Conservation (phyloP, 2,888 invertebrate species). For the Abrostola triplasia region DNA sequence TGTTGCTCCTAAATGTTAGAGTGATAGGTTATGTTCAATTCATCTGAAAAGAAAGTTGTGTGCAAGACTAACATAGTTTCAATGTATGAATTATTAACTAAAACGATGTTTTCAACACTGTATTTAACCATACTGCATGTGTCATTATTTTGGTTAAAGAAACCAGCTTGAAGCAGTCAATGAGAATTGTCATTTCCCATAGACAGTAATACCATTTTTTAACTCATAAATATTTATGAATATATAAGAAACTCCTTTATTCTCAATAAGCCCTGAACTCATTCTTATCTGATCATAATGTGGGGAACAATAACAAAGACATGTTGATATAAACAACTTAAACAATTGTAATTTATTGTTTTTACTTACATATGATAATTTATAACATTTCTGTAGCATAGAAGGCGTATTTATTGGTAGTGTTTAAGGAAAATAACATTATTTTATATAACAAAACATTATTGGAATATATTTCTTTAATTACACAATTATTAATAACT, state of each 20-base stretch:
- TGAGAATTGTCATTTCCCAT: constrained; percentile 23
- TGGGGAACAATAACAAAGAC: constrained; percentile 29
- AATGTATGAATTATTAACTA: neutral
- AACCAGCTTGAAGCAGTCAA: neutral
- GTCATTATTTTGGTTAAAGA: neutral
- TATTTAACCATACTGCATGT: neutral
- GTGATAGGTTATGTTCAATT: constrained; percentile 37
- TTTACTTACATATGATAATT: constrained; percentile 8
- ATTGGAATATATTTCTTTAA: neutral
- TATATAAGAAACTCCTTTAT: constrained; percentile 10
- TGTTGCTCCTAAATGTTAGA: constrained; percentile 8
- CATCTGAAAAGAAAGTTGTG: constrained; percentile 17
- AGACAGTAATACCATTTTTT: constrained; percentile 26
- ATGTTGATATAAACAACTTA: constrained; percentile 30
- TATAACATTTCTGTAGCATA: constrained; percentile 1
- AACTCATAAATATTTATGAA: neutral
- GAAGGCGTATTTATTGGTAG: constrained; percentile 7
- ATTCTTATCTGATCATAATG: constrained; percentile 1
- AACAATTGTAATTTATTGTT: constrained; percentile 16
- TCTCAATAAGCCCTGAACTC: constrained; percentile 1
- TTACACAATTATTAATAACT: neutral
- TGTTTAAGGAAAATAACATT: constrained; percentile 27
- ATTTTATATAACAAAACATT: neutral
- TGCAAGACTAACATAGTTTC: neutral
- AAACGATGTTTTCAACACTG: neutral